Evolutionary conservation across 2,797 vertebrate genomes (phyloP).

Genomic region (Serranus cabrilla): DNA sequence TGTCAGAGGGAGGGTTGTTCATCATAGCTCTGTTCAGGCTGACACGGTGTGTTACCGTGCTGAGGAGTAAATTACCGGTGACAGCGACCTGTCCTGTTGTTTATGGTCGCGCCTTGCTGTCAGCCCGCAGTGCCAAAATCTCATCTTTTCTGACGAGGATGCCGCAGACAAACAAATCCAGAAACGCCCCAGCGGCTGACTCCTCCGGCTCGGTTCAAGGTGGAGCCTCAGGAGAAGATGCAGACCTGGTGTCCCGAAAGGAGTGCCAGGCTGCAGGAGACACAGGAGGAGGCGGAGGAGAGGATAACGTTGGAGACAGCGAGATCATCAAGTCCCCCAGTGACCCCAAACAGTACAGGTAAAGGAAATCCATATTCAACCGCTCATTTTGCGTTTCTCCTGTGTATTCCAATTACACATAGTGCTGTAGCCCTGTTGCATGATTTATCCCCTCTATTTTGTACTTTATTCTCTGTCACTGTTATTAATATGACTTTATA

Average conservation of each 20-base stretch:
- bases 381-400: background rate
- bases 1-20: conserved; percentile 35
- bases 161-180: conserved; percentile 87
- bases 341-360: conserved; percentile 98
- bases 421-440: background rate
- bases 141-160: conserved; percentile 75
- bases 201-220: conserved; percentile 52
- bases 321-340: conserved; percentile 95
- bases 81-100: conserved; percentile 59
- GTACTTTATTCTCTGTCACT: background rate
- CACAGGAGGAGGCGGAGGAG: conserved; percentile 58
- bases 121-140: conserved; percentile 56
- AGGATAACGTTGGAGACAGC: conserved; percentile 86
- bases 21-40: conserved; percentile 75
- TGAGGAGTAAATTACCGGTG: conserved; percentile 62
- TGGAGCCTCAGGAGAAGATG: conserved; percentile 48
- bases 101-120: conserved; percentile 63
- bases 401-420: conserved; percentile 21
- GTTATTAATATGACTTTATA: conserved; percentile 29
- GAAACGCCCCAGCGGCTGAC: conserved; percentile 64
- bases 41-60: conserved; percentile 63
- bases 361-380: conserved; percentile 30
- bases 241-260: conserved; percentile 41
- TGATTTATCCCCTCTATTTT: conserved; percentile 25
- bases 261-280: conserved; percentile 45